phyloP scores from a whole-genome alignment of 1,140 invertebrate genomes.

The Drosophila lowei region DNA sequence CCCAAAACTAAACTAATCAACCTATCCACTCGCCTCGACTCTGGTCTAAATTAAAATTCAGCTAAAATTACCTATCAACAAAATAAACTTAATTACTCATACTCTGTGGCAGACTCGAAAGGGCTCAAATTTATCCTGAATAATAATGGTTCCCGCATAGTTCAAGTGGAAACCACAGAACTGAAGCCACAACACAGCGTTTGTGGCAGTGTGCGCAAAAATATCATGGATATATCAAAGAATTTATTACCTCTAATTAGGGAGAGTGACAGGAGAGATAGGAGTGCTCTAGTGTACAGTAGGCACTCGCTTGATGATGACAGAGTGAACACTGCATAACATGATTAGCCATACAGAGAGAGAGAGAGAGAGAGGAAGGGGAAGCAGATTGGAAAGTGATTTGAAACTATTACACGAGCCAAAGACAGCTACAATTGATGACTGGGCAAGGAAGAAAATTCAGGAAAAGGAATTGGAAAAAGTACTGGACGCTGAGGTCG shows the following conservation, averaged over 20 bases:
- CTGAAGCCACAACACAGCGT: constrained; percentile 22
- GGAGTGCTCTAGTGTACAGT: neutral
- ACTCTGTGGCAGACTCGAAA: constrained; percentile 30
- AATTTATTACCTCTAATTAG: constrained; percentile 39
- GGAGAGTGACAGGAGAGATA: neutral
- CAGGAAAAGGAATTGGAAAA: neutral
- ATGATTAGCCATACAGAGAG: neutral
- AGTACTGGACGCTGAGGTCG: constrained; percentile 19
- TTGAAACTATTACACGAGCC: constrained; percentile 62
- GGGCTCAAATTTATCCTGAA: constrained; percentile 43
- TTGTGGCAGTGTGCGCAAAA: constrained; percentile 23
- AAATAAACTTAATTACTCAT: constrained; percentile 55
- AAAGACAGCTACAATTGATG: constrained; percentile 35
- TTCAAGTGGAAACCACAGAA: constrained; percentile 40
- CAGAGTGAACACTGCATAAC: neutral
- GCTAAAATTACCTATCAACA: constrained; percentile 43
- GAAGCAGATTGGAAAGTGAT: constrained; percentile 53
- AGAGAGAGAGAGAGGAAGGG: neutral
- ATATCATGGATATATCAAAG: constrained; percentile 8
- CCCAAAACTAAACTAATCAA: constrained; percentile 45
- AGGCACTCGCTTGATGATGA: neutral
- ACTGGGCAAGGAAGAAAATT: neutral
- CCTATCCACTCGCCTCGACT: neutral
- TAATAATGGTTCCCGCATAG: constrained; percentile 39
- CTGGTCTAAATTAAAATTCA: constrained; percentile 41